Base-by-base conservation (phyloP, 1,140 invertebrate genomes). In the Solenopsis invicta region DNA sequence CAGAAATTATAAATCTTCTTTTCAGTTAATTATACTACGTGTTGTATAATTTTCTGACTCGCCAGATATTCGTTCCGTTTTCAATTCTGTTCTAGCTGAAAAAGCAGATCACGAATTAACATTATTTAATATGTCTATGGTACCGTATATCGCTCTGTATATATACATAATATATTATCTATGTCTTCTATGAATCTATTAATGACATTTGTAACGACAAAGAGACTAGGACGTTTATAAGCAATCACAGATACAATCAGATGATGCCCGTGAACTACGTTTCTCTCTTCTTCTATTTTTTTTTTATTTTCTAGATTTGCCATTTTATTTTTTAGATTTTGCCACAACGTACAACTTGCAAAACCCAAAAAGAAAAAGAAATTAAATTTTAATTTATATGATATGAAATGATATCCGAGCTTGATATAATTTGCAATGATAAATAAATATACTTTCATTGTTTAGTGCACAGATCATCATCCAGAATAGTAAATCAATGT, bases 181-280 rank as follows among this genome's bases (percentile, higher is more conserved):
- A 62, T 66, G n/a, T 67, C 29, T 8, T 69, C 9, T 41, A 34
- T 34, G 37, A 37, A 75, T 21, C 29, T 59, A 59, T 82, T 52
- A 50, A 13, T 76, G 48, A 72, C 9, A 85, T 5, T 5, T 5
- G 48, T 34, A 71, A 29, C 29, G 34, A 76, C 18, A 4, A 37
- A 67, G n/a, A 52, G 48, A 87, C 64, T 87, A 87, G 80, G 86
- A 87, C 71, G 66, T 52, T 84, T 16, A 84, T 87, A 84, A 87
- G 50, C 71, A 54, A 87, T 87, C 78, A 87, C 86, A 87, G 86
- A 75, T 87, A 87, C 50, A 87, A 75, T 85, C 1, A 87, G 67
- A 87, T 82, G 67, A 82, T 82, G 78, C 78, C 50, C 50, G 16
- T 52, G 8, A 10, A 72, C 12, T 45, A 48, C 41, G 10, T 71